phyloP scores from a whole-genome alignment of 2,888 invertebrate genomes.

The Malthinus flaveolus region DNA sequence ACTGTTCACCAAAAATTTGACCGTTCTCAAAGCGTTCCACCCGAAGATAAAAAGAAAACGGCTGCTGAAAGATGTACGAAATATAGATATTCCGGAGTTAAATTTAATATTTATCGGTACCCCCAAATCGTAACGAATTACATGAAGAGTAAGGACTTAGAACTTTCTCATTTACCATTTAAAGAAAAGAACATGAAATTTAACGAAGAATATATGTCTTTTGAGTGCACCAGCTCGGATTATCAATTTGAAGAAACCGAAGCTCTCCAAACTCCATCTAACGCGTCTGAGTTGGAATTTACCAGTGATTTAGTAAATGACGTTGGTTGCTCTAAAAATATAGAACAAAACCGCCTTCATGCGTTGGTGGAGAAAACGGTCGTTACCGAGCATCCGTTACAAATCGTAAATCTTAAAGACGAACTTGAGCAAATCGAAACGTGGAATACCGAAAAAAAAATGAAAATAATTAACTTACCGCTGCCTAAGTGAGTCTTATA shows the following conservation, averaged over 20 bases:
- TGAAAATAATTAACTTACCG: conserved; percentile 63
- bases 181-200: conserved; percentile 61
- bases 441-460: conserved; percentile 34
- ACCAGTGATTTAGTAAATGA: conserved; percentile 51
- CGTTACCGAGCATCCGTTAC: conserved; percentile 17
- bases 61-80: conserved; percentile 26
- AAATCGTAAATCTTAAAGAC: neutral
- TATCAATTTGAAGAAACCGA: conserved; percentile 61
- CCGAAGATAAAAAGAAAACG: conserved; percentile 37
- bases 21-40: conserved; percentile 48
- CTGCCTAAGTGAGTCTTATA: conserved; percentile 57
- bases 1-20: conserved; percentile 13
- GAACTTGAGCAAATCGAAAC: conserved; percentile 24
- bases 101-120: conserved; percentile 74
- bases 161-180: conserved; percentile 63
- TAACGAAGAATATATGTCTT: conserved; percentile 42
- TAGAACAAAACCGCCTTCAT: neutral
- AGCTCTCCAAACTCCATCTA: conserved; percentile 74
- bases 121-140: conserved; percentile 75
- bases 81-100: conserved; percentile 71
- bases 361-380: neutral
- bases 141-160: conserved; percentile 74
- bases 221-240: conserved; percentile 40
- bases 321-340: neutral
- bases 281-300: conserved; percentile 73